phyloP scores from a whole-genome alignment of 2,888 invertebrate genomes.

The Dolichomitus sp. region DNA sequence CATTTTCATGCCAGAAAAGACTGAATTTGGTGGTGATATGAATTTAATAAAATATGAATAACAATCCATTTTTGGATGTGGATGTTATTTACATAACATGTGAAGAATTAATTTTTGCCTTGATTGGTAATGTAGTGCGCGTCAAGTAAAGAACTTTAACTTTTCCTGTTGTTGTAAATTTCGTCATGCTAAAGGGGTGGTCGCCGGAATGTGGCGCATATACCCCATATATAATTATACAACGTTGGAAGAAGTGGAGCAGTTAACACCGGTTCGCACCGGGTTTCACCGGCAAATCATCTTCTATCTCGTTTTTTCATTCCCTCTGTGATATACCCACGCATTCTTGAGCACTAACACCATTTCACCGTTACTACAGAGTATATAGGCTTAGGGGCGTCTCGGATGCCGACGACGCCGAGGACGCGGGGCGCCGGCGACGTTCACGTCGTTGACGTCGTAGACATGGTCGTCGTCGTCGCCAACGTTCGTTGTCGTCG shows the following conservation, averaged over 20 bases:
- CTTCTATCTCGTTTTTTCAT: constrained; percentile 18
- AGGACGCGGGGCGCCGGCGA: constrained; percentile 51
- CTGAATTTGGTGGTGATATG: no score
- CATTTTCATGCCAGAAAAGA: no score
- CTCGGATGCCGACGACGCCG: constrained; percentile 44
- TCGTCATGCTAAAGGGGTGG: background rate
- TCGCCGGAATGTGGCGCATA: background rate
- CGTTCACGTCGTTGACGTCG: constrained; percentile 67
- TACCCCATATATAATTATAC: background rate
- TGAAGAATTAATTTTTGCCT: background rate
- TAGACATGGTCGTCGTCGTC: constrained; percentile 42
- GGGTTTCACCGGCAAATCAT: constrained; percentile 21
- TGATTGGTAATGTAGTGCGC: background rate
- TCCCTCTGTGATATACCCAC: constrained; percentile 13
- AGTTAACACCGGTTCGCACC: constrained; percentile 62
- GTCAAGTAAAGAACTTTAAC: background rate
- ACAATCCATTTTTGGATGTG: no score
- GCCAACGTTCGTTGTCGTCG: constrained; percentile 49
- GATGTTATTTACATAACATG: no score
- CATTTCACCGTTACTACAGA: background rate
- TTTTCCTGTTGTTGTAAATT: background rate
- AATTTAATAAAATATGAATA: no score
- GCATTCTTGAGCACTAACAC: background rate
- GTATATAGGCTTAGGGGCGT: constrained; percentile 1
- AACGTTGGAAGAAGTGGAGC: background rate